Evolutionary conservation across 2,888 invertebrate species (phyloP).

Genomic region (Drosophila meridiana): DNA sequence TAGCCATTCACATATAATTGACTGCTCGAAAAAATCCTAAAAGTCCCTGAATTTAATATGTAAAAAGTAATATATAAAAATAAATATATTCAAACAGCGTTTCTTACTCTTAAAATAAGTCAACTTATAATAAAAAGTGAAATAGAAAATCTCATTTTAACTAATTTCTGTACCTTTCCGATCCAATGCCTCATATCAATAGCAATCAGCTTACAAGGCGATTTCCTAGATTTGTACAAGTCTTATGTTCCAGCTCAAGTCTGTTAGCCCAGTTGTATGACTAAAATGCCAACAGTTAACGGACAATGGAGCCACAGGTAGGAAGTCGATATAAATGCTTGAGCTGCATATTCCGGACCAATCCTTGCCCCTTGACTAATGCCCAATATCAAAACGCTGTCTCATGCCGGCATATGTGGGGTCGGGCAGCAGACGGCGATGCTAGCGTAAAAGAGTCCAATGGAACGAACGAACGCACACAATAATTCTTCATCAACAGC

Average conservation of each 20-base stretch:
- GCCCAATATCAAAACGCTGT: slow-evolving; percentile 69
- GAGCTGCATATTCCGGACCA: slow-evolving; percentile 16
- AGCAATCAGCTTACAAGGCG: background rate
- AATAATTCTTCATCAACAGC: slow-evolving; percentile 80
- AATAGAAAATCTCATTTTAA: background rate
- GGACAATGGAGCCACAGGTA: slow-evolving; percentile 6
- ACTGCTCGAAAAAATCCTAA: too few relatives aligned
- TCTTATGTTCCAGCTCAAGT: background rate
- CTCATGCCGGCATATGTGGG: slow-evolving; percentile 49
- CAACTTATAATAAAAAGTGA: background rate
- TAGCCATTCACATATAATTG: too few relatives aligned
- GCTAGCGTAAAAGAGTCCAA: slow-evolving; percentile 16
- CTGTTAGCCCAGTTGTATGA: background rate
- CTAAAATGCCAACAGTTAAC: background rate
- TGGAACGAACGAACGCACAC: slow-evolving; percentile 63
- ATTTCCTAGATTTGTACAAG: background rate
- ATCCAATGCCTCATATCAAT: background rate
- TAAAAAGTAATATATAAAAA: too few relatives aligned
- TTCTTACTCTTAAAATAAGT: background rate
- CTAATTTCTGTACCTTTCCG: background rate
- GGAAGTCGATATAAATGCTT: slow-evolving; percentile 1
- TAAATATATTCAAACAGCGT: too few relatives aligned
- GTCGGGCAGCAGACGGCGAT: background rate
- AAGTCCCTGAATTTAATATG: too few relatives aligned
- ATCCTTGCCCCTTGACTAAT: slow-evolving; percentile 38